These are phyloP conservation scores for Sciurus carolinensis DNA, from an alignment of 2,797 vertebrate genomes.

Conservation along the genomic window DNA sequence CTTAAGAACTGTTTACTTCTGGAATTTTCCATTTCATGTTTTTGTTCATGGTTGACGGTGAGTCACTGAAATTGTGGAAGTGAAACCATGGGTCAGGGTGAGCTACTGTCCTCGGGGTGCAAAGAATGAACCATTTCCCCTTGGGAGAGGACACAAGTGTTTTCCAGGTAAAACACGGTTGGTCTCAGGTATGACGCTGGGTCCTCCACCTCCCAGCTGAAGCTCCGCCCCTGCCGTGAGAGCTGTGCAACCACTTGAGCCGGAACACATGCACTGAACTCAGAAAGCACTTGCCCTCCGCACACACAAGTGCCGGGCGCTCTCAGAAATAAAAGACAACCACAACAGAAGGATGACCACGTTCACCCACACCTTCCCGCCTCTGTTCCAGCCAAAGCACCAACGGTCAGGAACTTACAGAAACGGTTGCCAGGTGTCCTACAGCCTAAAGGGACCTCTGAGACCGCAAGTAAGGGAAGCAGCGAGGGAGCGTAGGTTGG, in stretches of 20 bases:
- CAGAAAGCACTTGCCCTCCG: rapidly evolving
- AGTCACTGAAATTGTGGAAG: not conserved
- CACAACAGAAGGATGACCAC: not conserved
- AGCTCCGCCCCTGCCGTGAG: not conserved
- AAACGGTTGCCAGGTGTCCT: rapidly evolving
- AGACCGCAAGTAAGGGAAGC: rapidly evolving
- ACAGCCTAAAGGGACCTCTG: too few relatives aligned
- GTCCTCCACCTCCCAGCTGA: rapidly evolving
- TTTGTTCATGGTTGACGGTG: not conserved
- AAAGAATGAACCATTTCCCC: not conserved
- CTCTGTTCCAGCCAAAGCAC: not conserved
- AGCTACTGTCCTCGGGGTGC: rapidly evolving
- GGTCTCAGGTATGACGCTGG: too few relatives aligned
- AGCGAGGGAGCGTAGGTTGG: too few relatives aligned
- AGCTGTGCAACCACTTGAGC: not conserved
- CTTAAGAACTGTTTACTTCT: not conserved
- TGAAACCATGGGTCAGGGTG: too few relatives aligned
- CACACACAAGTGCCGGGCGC: rapidly evolving
- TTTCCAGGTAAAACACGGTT: not conserved
- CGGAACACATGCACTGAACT: not conserved
- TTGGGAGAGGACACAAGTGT: rapidly evolving
- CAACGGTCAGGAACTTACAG: rapidly evolving
- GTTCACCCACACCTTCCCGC: not conserved
- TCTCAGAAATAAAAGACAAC: not conserved
- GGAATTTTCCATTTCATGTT: not conserved